Evolutionary conservation across 1,140 invertebrate species (phyloP).

Genomic region (Planococcus citri): DNA sequence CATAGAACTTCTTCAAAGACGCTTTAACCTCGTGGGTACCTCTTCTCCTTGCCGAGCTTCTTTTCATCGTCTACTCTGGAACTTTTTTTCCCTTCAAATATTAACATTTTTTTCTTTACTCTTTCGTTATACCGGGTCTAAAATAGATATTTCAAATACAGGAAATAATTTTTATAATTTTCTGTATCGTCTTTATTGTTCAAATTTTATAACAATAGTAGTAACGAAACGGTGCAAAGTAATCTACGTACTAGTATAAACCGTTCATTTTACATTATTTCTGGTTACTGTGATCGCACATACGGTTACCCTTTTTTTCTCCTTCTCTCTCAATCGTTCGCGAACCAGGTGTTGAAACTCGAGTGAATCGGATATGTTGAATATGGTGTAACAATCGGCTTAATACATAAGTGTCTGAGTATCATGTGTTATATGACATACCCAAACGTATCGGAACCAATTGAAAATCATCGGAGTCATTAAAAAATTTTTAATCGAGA

Average conservation of each 20-base stretch:
- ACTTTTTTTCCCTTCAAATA: neutral
- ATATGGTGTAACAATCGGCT: neutral
- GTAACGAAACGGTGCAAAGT: neutral
- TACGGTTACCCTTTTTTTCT: neutral
- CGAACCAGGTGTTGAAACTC: neutral
- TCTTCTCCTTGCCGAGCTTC: too few species aligned
- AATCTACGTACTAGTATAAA: neutral
- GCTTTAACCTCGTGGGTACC: neutral
- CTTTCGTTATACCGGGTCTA: too few species aligned
- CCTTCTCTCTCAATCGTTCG: neutral
- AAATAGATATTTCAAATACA: neutral
- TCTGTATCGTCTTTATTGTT: neutral
- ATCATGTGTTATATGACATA: slow-evolving; percentile 1
- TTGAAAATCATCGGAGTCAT: too few species aligned
- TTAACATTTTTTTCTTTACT: too few species aligned
- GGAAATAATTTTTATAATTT: neutral
- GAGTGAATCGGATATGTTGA: neutral
- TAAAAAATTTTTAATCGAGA: too few species aligned
- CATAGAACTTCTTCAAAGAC: neutral
- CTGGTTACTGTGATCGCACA: neutral
- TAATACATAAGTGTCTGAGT: neutral
- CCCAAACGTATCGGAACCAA: too few species aligned
- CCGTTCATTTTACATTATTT: neutral
- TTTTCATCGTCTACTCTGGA: too few species aligned
- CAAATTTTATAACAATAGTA: too few species aligned